A percentile compares a stretch with the other conserved stretches of the same genome.
phyloP scores from a whole-genome alignment of 2,888 invertebrate genomes.

The Mimas tiliae region DNA sequence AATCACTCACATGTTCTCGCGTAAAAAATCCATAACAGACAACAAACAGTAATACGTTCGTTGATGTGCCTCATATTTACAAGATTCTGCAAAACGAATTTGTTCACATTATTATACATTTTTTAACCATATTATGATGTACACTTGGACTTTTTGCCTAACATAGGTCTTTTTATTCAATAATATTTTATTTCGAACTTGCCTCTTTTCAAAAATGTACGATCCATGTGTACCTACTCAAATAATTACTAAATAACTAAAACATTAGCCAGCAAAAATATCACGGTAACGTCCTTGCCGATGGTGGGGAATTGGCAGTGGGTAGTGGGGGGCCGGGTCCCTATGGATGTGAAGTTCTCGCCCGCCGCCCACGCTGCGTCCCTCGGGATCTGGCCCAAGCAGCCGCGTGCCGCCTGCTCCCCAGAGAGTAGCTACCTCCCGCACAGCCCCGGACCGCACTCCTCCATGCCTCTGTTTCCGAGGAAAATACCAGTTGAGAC shows the following conservation, averaged over 20 bases:
- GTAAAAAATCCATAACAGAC: conserved; percentile 62
- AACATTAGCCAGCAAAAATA: conserved; percentile 61
- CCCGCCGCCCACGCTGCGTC: conserved; percentile 78
- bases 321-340: conserved; percentile 64
- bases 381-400: conserved; percentile 75
- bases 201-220: neutral
- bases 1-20: conserved; percentile 77
- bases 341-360: conserved; percentile 76
- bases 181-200: too few species aligned
- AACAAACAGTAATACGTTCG: conserved; percentile 43
- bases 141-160: neutral
- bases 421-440: conserved; percentile 58
- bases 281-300: conserved; percentile 65
- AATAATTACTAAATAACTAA: conserved; percentile 20
- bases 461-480: conserved; percentile 54
- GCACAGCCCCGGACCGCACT: conserved; percentile 44
- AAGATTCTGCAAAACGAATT: conserved; percentile 29
- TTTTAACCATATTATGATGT: neutral
- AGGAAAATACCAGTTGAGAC: conserved; percentile 76
- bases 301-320: conserved; percentile 59
- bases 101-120: neutral
- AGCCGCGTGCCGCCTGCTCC: conserved; percentile 77
- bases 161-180: neutral
- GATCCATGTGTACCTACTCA: neutral
- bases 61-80: conserved; percentile 30